Conservation (phyloP, 2,888 invertebrate genomes). For the Trichacis sp. region DNA sequence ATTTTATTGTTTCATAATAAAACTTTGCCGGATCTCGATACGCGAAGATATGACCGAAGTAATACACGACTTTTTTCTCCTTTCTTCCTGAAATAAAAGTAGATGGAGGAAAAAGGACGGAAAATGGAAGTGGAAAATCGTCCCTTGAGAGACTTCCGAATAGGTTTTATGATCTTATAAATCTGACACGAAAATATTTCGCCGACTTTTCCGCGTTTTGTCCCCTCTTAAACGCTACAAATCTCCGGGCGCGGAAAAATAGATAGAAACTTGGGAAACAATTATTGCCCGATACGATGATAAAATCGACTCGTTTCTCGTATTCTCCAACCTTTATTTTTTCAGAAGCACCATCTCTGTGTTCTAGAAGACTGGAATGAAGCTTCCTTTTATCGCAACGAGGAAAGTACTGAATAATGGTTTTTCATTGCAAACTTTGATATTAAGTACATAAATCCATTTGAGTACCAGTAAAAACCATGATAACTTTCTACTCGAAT, state of each 20-base stretch:
- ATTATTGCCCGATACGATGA: neutral
- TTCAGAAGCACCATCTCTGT: neutral
- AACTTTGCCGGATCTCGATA: conserved; percentile 57
- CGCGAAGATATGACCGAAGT: conserved; percentile 28
- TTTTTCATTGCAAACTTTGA: conserved; percentile 24
- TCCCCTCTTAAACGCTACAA: conserved; percentile 5
- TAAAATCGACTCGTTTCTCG: neutral
- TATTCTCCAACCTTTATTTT: neutral
- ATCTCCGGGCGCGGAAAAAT: neutral
- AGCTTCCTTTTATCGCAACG: neutral
- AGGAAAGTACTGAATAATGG: conserved; percentile 6
- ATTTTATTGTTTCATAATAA: conserved; percentile 68
- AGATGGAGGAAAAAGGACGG: conserved; percentile 13
- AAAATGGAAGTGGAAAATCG: conserved; percentile 8
- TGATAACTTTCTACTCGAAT: conserved; percentile 29
- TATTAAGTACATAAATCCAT: conserved; percentile 29
- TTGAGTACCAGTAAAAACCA: conserved; percentile 24
- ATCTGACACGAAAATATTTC: conserved; percentile 53
- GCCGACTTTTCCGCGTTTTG: conserved; percentile 40
- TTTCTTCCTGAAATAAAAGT: conserved; percentile 10
- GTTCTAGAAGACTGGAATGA: neutral
- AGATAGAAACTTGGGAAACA: neutral
- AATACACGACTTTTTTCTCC: conserved; percentile 26
- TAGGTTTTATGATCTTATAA: conserved; percentile 57
- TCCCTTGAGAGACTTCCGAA: conserved; percentile 20